Conservation (phyloP, 2,888 invertebrate genomes). For the Patella pellucida region DNA sequence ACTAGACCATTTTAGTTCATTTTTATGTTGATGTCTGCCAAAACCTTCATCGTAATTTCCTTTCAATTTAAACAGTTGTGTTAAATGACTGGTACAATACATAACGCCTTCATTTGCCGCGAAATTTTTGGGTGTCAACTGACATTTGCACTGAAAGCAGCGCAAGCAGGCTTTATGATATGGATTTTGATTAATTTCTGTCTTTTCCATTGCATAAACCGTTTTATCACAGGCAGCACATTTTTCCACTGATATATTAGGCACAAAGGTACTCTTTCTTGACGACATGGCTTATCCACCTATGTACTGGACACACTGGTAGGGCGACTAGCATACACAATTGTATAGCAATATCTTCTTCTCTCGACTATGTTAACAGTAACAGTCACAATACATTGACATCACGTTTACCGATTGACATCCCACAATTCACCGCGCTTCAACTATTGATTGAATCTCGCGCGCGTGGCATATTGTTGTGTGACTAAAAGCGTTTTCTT, state of each 20-base stretch:
- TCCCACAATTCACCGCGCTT: too few relatives aligned
- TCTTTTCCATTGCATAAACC: constrained; percentile 6
- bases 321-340: too few relatives aligned
- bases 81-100: constrained; percentile 5
- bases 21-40: constrained; percentile 7
- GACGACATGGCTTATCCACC: background rate
- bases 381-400: too few relatives aligned
- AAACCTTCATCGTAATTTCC: constrained; percentile 1
- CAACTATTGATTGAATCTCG: too few relatives aligned
- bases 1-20: background rate
- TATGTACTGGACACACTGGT: too few relatives aligned
- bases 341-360: too few relatives aligned
- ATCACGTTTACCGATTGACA: too few relatives aligned
- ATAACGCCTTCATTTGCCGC: background rate
- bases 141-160: constrained; percentile 3
- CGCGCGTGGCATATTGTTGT: too few relatives aligned
- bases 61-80: background rate
- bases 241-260: background rate
- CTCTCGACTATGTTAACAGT: too few relatives aligned
- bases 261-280: constrained; percentile 11
- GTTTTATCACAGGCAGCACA: background rate
- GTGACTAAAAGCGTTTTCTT: too few relatives aligned
- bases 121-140: constrained; percentile 9
- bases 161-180: background rate
- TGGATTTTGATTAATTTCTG: background rate